Percentiles rank a stretch among this genome's conserved stretches.
These are phyloP conservation scores for Salvelinus namaycush DNA, from an alignment of 2,113 vertebrate species.

Conservation along the genomic window DNA sequence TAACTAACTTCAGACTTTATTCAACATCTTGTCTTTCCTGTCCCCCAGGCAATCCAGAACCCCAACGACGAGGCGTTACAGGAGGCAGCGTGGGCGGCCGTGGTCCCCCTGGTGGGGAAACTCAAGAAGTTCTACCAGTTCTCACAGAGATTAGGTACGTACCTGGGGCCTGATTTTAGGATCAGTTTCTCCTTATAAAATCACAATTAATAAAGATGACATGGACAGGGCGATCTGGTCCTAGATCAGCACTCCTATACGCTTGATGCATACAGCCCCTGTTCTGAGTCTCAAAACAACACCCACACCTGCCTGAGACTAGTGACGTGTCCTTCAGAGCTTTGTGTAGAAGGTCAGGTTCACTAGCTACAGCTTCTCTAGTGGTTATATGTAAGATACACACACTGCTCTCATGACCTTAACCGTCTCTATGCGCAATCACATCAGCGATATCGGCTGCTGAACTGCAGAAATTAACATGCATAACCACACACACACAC, in stretches of 20 bases:
- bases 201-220: not conserved
- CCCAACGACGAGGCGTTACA: slow-evolving; percentile 90
- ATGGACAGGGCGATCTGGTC: not conserved
- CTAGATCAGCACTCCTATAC: not conserved
- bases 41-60: slow-evolving; percentile 91
- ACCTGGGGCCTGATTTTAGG: not conserved
- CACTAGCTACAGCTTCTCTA: not conserved
- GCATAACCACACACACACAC: slow-evolving; percentile 21
- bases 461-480: slow-evolving; percentile 43
- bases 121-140: slow-evolving; percentile 99
- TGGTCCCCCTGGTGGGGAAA: slow-evolving; percentile 92
- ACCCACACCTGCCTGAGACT: not conserved
- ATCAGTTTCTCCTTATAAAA: not conserved
- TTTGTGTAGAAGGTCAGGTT: not conserved
- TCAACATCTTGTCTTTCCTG: not conserved
- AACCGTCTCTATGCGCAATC: slow-evolving; percentile 39
- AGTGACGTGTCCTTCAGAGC: not conserved
- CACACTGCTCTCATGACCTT: slow-evolving; percentile 29
- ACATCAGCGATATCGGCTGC: slow-evolving; percentile 40
- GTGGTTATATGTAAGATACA: not conserved
- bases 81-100: slow-evolving; percentile 93
- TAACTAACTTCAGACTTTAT: too few relatives aligned
- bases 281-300: not conserved
- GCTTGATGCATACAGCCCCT: not conserved
- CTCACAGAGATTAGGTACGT: slow-evolving; percentile 94